Conservation (phyloP, 1,140 invertebrate genomes). For the Cydia strobilella region DNA sequence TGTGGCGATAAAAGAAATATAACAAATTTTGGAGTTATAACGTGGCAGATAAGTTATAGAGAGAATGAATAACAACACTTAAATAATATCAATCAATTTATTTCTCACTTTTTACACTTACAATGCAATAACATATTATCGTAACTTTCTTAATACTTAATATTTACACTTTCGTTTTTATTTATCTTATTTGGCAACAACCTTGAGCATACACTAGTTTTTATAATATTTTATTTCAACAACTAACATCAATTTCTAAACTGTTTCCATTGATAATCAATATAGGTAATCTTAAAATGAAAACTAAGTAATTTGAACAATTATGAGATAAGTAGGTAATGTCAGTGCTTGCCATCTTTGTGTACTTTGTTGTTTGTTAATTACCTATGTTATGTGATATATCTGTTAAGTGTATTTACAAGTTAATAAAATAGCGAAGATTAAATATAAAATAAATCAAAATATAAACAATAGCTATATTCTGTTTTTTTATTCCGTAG, state of each 20-base stretch:
- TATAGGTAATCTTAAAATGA: not conserved
- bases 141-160: slow-evolving; percentile 32
- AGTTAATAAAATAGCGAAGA: too few species aligned
- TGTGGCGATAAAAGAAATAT: too few species aligned
- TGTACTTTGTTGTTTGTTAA: not conserved
- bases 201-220: slow-evolving; percentile 43
- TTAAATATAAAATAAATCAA: not conserved
- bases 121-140: slow-evolving; percentile 29
- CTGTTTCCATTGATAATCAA: not conserved
- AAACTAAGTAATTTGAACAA: not conserved
- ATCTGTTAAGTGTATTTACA: too few species aligned
- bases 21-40: too few species aligned
- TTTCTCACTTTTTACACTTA: slow-evolving; percentile 27
- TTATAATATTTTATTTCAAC: slow-evolving; percentile 24
- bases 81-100: slow-evolving; percentile 19
- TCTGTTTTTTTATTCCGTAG: too few species aligned
- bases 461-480: not conserved
- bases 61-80: not conserved
- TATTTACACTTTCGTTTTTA: slow-evolving; percentile 40
- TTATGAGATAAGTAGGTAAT: not conserved
- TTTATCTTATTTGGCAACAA: slow-evolving; percentile 47
- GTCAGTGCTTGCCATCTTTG: not conserved
- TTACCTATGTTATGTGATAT: too few species aligned
- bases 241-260: slow-evolving; percentile 29
- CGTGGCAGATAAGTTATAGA: not conserved